A percentile compares a stretch with the other conserved stretches of the same genome.
Evolutionary conservation across 2,113 vertebrate species (phyloP).

Genomic region (Rattus rattus): DNA sequence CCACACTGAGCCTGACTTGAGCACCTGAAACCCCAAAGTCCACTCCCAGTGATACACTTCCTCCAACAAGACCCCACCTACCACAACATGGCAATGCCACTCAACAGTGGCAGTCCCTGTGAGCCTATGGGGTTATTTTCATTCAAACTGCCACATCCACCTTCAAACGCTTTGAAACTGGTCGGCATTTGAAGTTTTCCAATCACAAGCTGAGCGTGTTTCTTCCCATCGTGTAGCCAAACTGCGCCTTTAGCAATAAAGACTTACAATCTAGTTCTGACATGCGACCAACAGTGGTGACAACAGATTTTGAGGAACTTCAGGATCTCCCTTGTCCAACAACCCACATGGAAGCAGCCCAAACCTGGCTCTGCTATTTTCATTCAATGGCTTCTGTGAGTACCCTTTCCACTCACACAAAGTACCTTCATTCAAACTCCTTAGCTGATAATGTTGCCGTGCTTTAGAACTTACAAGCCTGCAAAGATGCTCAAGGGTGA

Average conservation of each 20-base stretch:
- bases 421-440: too few relatives aligned
- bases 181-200: too few relatives aligned
- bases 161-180: not conserved
- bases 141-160: not conserved
- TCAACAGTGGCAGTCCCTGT: not conserved
- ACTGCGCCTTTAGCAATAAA: not conserved
- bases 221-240: not conserved
- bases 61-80: not conserved
- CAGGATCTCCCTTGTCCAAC: not conserved
- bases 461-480: not conserved
- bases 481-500: not conserved
- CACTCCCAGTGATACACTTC: not conserved
- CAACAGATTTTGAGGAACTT: not conserved
- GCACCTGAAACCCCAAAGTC: not conserved
- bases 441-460: not conserved
- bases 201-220: not conserved
- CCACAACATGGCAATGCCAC: not conserved
- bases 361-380: not conserved
- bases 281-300: too few relatives aligned
- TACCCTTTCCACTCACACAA: not conserved
- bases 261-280: not conserved
- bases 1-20: not conserved
- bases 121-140: not conserved
- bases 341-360: not conserved
- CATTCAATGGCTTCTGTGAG: not conserved